Evolutionary conservation across 1,140 invertebrate species (phyloP).

Genomic region (Reticulitermes speratus): DNA sequence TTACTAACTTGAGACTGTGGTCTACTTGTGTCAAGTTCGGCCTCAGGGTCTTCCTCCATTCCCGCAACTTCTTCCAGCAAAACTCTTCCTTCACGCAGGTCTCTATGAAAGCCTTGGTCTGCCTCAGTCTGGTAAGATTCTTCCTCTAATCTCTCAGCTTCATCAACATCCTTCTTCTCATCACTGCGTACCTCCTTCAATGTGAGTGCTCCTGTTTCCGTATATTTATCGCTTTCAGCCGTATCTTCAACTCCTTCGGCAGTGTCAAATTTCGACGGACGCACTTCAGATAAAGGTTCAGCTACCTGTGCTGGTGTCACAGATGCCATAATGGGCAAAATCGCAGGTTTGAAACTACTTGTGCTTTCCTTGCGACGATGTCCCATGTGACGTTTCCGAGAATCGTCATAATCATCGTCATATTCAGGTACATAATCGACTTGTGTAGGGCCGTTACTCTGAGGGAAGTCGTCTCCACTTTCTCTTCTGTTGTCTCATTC

Average conservation of each 20-base stretch:
- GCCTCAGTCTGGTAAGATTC: conserved; percentile 47
- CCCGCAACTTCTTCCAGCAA: conserved; percentile 37
- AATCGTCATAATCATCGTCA: conserved; percentile 48
- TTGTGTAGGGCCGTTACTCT: conserved; percentile 58
- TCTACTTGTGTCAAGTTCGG: conserved; percentile 38
- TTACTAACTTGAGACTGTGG: conserved; percentile 46
- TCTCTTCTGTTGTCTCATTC: neutral
- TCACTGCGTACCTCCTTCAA: conserved; percentile 49
- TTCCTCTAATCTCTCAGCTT: conserved; percentile 44
- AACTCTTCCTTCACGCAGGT: conserved; percentile 42
- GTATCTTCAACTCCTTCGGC: conserved; percentile 24
- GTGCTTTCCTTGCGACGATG: conserved; percentile 58
- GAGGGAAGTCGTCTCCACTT: conserved; percentile 19
- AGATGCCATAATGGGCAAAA: conserved; percentile 22
- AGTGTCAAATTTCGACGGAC: neutral
- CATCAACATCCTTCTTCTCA: conserved; percentile 49
- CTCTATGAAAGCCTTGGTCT: conserved; percentile 47
- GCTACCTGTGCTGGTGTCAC: conserved; percentile 13
- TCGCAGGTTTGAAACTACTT: conserved; percentile 44
- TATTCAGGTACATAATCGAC: conserved; percentile 53
- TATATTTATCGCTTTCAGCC: conserved; percentile 46
- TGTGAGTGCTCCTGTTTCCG: conserved; percentile 43
- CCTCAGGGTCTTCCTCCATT: conserved; percentile 41
- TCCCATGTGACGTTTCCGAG: conserved; percentile 43
- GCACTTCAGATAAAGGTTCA: conserved; percentile 37